Base-by-base conservation (phyloP, 1,140 invertebrate species). In the Drosophila subpulchrella region DNA sequence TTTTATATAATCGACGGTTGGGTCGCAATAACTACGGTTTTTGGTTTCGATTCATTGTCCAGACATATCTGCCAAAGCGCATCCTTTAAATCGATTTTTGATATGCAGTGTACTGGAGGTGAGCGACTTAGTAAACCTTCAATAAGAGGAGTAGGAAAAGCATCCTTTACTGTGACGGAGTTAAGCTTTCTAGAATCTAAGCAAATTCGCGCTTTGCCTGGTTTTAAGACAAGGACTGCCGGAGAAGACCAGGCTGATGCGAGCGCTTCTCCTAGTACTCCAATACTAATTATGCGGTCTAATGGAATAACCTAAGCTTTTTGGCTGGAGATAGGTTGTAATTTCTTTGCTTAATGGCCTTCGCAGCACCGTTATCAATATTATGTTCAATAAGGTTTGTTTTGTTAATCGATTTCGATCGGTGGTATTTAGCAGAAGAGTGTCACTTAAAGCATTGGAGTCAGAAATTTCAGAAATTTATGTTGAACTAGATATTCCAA, bases 21-120 rank as follows among this genome's bases (percentile, higher is more conserved):
- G 13, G 39, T n/a, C n/a, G 15, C 15, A 41, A n/a, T 7, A 6
- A 41, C 15, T 4, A n/a, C 39, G n/a, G 39, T 41, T 41, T 41
- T 41, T 15, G 39, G n/a, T 15, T 41, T 41, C 13, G 39, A 41
- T n/a, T 41, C 39, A 7, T 41, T 3, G 39, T 15, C 39, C 12
- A 41, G 39, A 15, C 39, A 41, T n/a, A 41, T 41, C n/a, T 41
- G 39, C 39, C 39, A 48, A 13, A 47, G 24, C 11, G 46, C 46
- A 47, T 47, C 46, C 12, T 47, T 47, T 12, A 47, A 12, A 41
- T 41, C 39, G 15, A 41, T 41, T 41, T 41, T 41, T 5, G 39
- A 41, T 41, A 41, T 41, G n/a, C 39, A 41, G n/a, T 41, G 39
- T n/a, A 41, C 39, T 15, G 39, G 39, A n/a, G 39, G n/a, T 41